Conservation (phyloP, 2,113 vertebrate species). For the Suricata suricatta region DNA sequence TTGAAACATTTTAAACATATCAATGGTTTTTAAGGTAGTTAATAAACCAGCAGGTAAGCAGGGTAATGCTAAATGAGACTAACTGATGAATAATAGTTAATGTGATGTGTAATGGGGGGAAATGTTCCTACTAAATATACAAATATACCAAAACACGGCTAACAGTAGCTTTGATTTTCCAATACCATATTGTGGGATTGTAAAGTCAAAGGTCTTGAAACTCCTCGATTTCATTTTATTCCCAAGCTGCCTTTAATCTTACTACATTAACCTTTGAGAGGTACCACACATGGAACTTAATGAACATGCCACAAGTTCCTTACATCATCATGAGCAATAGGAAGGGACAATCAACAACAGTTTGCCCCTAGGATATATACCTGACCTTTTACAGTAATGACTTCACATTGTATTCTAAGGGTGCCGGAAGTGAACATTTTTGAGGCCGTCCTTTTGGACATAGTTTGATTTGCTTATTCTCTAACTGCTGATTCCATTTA, state of each 20-base stretch:
- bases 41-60: not conserved
- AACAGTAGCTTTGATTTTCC: not conserved
- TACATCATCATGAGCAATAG: not conserved
- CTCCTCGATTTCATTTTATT: not conserved
- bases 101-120: not conserved
- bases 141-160: not conserved
- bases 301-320: not conserved
- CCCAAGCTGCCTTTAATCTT: not conserved
- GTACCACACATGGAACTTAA: not conserved
- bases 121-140: not conserved
- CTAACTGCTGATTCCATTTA: not conserved
- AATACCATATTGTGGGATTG: not conserved
- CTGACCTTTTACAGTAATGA: not conserved
- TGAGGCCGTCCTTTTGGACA: not conserved
- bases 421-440: not conserved
- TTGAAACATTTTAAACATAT: not conserved
- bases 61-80: not conserved
- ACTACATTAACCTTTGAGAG: not conserved
- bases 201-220: slow-evolving; percentile 3
- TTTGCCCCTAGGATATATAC: not conserved
- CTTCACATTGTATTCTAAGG: not conserved
- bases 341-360: not conserved
- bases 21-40: not conserved
- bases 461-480: not conserved
- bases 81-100: not conserved